Conservation (phyloP, 1,140 invertebrate genomes). For the Pararge aegeria region DNA sequence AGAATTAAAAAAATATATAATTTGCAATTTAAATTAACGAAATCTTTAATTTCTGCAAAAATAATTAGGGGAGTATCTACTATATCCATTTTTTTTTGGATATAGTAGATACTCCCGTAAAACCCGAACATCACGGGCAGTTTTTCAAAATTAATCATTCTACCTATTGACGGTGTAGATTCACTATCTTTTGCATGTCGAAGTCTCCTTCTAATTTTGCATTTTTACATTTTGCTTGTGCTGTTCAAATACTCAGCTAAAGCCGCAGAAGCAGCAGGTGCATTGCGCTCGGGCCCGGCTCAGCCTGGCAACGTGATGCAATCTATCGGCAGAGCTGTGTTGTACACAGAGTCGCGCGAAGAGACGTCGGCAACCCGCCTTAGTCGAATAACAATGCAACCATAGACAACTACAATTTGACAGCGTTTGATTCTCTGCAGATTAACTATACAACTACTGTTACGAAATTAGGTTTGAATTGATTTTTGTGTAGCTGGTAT, state of each 20-base stretch:
- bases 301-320: conserved; percentile 38
- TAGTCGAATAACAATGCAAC: conserved; percentile 27
- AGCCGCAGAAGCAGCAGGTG: conserved; percentile 51
- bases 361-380: conserved; percentile 35
- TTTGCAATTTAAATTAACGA: too few relatives aligned
- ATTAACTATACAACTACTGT: conserved; percentile 11
- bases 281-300: conserved; percentile 39
- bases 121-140: too few relatives aligned
- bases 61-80: too few relatives aligned
- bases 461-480: conserved; percentile 8
- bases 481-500: background rate
- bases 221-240: background rate
- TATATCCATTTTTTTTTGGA: too few relatives aligned
- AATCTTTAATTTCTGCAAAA: too few relatives aligned
- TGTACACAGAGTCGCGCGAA: conserved; percentile 40
- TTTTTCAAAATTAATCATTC: too few relatives aligned
- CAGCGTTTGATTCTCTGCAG: background rate
- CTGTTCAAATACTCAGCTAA: conserved; percentile 37
- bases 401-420: conserved; percentile 11
- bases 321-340: conserved; percentile 46
- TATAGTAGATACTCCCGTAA: too few relatives aligned
- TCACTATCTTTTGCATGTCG: too few relatives aligned
- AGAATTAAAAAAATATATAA: too few relatives aligned
- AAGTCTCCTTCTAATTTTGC: background rate
- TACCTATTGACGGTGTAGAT: too few relatives aligned